Base-by-base conservation (phyloP, 2,113 vertebrate species). In the Chrysochloris asiatica region DNA sequence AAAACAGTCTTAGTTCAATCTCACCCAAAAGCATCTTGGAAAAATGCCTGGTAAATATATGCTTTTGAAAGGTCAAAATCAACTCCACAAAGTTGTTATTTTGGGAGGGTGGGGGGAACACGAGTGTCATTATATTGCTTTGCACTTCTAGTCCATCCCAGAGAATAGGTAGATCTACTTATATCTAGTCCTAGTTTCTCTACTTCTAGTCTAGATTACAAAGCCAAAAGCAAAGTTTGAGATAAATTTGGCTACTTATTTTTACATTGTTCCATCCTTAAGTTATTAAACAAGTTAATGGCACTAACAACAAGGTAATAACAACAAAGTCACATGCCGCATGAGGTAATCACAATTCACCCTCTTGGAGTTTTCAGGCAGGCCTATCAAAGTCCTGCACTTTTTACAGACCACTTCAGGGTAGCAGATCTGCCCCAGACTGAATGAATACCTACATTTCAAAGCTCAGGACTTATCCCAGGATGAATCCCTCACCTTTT, bases 191-290 rank as follows among this genome's bases (percentile, higher is more conserved):
- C 56, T 61, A 52, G 84, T 12, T 48, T 69, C 63, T 48, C n/a
- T 16, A 78, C 45, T 61, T 92, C n/a, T 73, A 36, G 19, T 92
- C n/a, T 73, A 36, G 19, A 50, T 26, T 91, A 59, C 75, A 95
- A 61, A 86, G 4, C 19, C 45, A 95, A 76, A n/a, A 87, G 33
- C 75, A 90, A 96, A 83, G 33, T 11, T 45, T 33, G 21, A 81
- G 14, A 59, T 78, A 63, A 52, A 41, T 56, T 87, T 33, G 43
- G 63, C 38, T 67, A 84, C 48, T n/a, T 81, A 77, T 45, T 63
- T 73, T 81, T 88, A 90, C 22, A 63, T 16, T 88, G 38, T 79
- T 94, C 41, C 52, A 94, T n/a, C 41, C 43, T 88, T 50, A 82
- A 76, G 56, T 54, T 88, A 80, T 21, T 69, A n/a, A n/a, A 80